Evolutionary conservation across 2,888 invertebrate genomes (phyloP).

Genomic region (Chrysolina americana): DNA sequence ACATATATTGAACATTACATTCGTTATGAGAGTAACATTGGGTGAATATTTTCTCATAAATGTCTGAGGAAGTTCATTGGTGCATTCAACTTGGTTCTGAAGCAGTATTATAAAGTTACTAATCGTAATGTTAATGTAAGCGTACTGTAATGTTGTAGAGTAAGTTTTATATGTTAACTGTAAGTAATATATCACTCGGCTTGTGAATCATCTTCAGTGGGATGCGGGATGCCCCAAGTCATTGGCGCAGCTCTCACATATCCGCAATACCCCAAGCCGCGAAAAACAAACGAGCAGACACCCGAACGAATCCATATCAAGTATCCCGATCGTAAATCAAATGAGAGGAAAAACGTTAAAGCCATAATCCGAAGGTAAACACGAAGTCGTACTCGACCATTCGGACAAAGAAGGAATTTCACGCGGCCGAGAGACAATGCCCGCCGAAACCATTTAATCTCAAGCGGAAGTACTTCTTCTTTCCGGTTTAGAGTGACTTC

Average conservation of each 20-base stretch:
- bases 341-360: slow-evolving; percentile 41
- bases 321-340: slow-evolving; percentile 4
- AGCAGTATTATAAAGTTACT: too few species aligned
- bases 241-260: not conserved
- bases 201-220: too few species aligned
- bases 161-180: too few species aligned
- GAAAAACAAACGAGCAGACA: not conserved
- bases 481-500: slow-evolving; percentile 58
- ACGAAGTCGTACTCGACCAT: slow-evolving; percentile 29
- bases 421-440: slow-evolving; percentile 45
- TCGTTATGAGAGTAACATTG: too few species aligned
- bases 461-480: slow-evolving; percentile 59
- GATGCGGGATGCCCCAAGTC: too few species aligned
- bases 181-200: too few species aligned
- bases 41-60: too few species aligned
- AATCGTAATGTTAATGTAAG: too few species aligned
- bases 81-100: too few species aligned
- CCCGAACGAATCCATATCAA: slow-evolving; percentile 13
- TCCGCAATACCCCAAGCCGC: not conserved
- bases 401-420: slow-evolving; percentile 43
- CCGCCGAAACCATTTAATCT: slow-evolving; percentile 58
- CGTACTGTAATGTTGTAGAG: too few species aligned
- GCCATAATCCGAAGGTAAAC: slow-evolving; percentile 36
- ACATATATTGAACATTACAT: too few species aligned
- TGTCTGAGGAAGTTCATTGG: too few species aligned